Conservation (phyloP, 1,140 invertebrate genomes). For the Heliconius eleuchia region DNA sequence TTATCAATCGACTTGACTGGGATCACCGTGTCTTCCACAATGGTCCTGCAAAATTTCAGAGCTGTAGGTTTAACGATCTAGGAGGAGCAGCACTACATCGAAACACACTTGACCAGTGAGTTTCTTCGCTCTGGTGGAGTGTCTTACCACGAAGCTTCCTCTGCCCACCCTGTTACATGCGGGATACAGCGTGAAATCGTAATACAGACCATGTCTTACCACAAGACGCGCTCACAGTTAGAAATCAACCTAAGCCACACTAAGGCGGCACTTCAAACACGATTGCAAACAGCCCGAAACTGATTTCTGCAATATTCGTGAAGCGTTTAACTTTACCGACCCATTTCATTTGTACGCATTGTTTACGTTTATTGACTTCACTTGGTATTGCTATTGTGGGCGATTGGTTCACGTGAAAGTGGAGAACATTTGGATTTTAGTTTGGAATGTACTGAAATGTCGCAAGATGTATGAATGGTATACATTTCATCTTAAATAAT, state of each 20-base stretch:
- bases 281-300: constrained; percentile 27
- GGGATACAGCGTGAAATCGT: too few relatives aligned
- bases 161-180: too few relatives aligned
- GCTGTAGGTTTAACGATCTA: too few relatives aligned
- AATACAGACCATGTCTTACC: too few relatives aligned
- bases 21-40: too few relatives aligned
- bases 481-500: too few relatives aligned
- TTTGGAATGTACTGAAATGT: background rate
- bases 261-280: constrained; percentile 21
- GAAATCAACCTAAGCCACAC: background rate
- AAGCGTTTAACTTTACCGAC: constrained; percentile 24
- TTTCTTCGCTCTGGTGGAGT: too few relatives aligned
- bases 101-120: too few relatives aligned
- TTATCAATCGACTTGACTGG: too few relatives aligned
- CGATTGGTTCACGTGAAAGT: background rate
- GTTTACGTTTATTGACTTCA: constrained; percentile 14
- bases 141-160: too few relatives aligned
- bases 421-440: background rate
- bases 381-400: background rate
- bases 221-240: background rate
- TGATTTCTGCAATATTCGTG: constrained; percentile 15
- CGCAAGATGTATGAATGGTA: background rate
- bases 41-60: too few relatives aligned
- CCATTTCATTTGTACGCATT: constrained; percentile 23
- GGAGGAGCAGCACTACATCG: too few relatives aligned